phyloP scores from a whole-genome alignment of 2,797 vertebrate species.

The Eupleurogrammus muticus region DNA sequence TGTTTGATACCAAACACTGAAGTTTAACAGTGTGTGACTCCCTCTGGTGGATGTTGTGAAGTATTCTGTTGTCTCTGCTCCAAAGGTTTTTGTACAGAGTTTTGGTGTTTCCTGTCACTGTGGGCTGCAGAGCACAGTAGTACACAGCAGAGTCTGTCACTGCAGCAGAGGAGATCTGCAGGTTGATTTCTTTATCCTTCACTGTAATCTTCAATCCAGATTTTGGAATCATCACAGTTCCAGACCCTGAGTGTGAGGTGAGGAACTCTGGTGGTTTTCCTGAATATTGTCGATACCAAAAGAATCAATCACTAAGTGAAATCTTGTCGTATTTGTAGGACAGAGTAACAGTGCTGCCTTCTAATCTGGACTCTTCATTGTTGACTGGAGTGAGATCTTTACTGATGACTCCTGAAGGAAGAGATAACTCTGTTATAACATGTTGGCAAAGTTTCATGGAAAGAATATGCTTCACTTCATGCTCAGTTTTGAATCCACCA shows the following conservation, averaged over 20 bases:
- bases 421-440: too few species aligned
- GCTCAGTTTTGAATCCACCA: too few species aligned
- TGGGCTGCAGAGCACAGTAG: not conserved
- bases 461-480: too few species aligned
- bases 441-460: too few species aligned
- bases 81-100: not conserved
- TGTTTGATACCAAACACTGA: too few species aligned
- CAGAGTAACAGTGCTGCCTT: conserved; percentile 16
- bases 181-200: not conserved
- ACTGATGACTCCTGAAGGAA: conserved; percentile 8
- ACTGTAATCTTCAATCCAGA: too few species aligned
- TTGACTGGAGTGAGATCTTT: not conserved
- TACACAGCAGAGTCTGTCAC: conserved; percentile 10
- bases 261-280: conserved; percentile 21
- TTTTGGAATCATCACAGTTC: not conserved
- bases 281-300: conserved; percentile 38
- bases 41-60: too few species aligned
- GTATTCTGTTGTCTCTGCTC: too few species aligned
- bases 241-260: too few species aligned
- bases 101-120: not conserved
- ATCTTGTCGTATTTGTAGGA: not conserved
- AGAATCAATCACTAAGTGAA: not conserved
- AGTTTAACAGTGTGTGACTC: too few species aligned
- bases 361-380: conserved; percentile 1
- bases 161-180: conserved; percentile 16